Evolutionary conservation across 2,888 invertebrate genomes (phyloP).

Genomic region (Lamellibrachia satsuma): DNA sequence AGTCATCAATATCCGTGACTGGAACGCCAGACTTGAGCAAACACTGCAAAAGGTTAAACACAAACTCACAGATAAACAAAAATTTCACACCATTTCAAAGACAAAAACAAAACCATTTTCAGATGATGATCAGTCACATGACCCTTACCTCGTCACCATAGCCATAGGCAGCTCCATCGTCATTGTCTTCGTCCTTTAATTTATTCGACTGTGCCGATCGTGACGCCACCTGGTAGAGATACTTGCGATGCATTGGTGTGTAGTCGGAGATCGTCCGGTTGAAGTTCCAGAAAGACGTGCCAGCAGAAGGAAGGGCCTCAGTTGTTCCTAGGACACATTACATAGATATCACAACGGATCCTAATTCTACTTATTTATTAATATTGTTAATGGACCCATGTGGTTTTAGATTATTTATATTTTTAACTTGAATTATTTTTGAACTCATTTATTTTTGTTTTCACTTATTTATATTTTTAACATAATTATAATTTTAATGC

Average conservation of each 20-base stretch:
- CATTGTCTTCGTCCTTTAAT: slow-evolving; percentile 47
- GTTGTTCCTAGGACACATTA: background rate
- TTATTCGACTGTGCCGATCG: slow-evolving; percentile 54
- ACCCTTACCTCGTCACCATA: background rate
- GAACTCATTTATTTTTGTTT: too few relatives aligned
- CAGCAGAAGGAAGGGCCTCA: slow-evolving; percentile 27
- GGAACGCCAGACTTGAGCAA: background rate
- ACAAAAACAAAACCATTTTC: background rate
- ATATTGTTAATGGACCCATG: too few relatives aligned
- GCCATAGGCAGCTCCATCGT: slow-evolving; percentile 38
- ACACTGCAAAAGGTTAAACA: background rate
- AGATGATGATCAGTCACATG: background rate
- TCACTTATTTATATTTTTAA: too few relatives aligned
- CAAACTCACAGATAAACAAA: too few relatives aligned
- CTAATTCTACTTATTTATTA: too few relatives aligned
- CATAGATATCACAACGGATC: too few relatives aligned
- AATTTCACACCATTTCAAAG: too few relatives aligned
- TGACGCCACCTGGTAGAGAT: slow-evolving; percentile 60
- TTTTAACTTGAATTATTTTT: too few relatives aligned
- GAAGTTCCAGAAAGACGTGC: slow-evolving; percentile 59
- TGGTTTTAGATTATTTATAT: too few relatives aligned
- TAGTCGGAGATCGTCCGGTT: slow-evolving; percentile 54
- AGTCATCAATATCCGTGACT: slow-evolving; percentile 44
- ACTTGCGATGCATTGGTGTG: slow-evolving; percentile 54
- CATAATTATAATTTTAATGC: too few relatives aligned